Conservation (phyloP, 2,113 vertebrate species). For the Trogon surrucura region DNA sequence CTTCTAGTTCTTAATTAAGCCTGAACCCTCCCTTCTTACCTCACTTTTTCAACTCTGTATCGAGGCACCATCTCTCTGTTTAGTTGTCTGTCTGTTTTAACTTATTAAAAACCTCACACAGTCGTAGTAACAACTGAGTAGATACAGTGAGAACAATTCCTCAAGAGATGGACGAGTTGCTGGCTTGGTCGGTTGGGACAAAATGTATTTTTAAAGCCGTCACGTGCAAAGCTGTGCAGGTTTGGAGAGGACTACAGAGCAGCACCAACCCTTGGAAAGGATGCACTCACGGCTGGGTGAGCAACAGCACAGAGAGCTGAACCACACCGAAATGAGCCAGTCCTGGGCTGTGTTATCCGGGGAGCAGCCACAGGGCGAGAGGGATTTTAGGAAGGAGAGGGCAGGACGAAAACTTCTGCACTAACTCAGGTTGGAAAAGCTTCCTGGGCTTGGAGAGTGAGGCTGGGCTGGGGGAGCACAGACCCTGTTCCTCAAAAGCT, state of each 20-base stretch:
- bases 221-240: no score
- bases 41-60: background rate
- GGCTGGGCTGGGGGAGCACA: background rate
- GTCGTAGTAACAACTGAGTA: fast-evolving
- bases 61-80: background rate
- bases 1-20: background rate
- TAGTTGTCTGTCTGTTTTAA: background rate
- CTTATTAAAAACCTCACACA: background rate
- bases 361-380: background rate
- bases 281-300: no score
- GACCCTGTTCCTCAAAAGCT: background rate
- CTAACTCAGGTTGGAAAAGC: background rate
- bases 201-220: background rate
- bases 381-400: background rate
- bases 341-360: background rate
- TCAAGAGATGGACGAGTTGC: background rate
- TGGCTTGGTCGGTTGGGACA: no score
- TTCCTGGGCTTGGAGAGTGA: background rate
- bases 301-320: background rate
- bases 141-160: background rate
- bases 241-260: background rate
- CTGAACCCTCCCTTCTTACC: background rate
- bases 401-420: background rate
- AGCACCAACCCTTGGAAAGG: no score
- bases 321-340: background rate